A percentile compares a stretch with the other conserved stretches of the same genome.
Conservation (phyloP, 2,113 vertebrate genomes). For the Rhabdomys dilectus region DNA sequence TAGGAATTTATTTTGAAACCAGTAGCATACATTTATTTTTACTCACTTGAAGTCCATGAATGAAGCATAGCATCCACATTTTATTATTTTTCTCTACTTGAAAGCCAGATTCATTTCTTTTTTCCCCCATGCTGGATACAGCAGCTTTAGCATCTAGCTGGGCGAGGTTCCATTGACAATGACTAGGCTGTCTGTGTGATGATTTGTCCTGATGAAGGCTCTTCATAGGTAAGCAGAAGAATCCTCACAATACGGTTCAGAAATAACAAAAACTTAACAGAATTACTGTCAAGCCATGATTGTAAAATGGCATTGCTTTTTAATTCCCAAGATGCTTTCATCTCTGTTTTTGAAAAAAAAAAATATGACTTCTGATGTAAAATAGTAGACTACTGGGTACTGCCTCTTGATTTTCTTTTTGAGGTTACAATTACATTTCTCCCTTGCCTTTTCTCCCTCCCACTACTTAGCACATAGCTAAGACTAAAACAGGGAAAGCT, state of each 20-base stretch:
- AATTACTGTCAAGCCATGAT: neutral
- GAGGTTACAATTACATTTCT: neutral
- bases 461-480: neutral
- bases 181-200: constrained; percentile 57
- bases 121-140: neutral
- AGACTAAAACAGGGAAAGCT: constrained; percentile 6
- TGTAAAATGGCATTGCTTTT: constrained; percentile 54
- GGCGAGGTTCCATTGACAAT: neutral
- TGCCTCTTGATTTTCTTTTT: neutral
- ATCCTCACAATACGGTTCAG: constrained; percentile 16
- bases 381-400: neutral
- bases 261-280: constrained; percentile 48
- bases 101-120: constrained; percentile 69
- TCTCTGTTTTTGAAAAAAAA: constrained; percentile 29
- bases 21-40: neutral
- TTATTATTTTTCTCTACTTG: constrained; percentile 46
- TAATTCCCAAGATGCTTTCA: neutral
- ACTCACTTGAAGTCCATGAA: constrained; percentile 52
- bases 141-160: neutral
- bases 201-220: neutral
- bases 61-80: constrained; percentile 44
- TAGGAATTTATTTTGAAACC: constrained; percentile 26
- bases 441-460: neutral
- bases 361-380: constrained; percentile 6
- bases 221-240: constrained; percentile 47